Evolutionary conservation across 1,140 invertebrate genomes (phyloP), one percentile per base, ranked within the genome.

Genomic region (Musca vetustissima): DNA sequence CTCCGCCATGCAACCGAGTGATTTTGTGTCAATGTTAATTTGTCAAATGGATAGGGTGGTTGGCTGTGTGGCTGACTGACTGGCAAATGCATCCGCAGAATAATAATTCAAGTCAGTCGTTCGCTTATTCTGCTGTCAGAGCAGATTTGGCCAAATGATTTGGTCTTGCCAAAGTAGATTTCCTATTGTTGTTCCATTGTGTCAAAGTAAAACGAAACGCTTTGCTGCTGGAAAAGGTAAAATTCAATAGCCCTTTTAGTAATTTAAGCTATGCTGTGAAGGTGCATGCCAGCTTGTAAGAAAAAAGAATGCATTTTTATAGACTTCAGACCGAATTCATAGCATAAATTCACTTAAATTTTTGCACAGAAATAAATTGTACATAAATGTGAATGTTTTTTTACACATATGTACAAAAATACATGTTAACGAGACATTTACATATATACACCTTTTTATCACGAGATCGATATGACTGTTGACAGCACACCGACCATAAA

Each of bases 11-110:
- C 28, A 61, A 61, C n/a, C 22, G n/a, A 36, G 28, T 61, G 57
- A 61, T 61, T 61, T 61, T 61, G 57, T 61, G 57, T 61, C 57
- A 61, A 61, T 61, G 57, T 61, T 61, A 61, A 61, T 61, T 61
- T 61, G 28, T 61, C 57, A 61, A 61, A 21, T 21, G 57, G 57
- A 61, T 28, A 59, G 17, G 55, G n/a, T 43, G 36, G 4, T 13
- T 43, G 36, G 4, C 36, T 11, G 28, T 8, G 3, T 28, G 36
- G 36, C 36, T 43, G 36, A 11, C 36, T 43, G 36, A 11, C 36
- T 43, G 36, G 4, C 11, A 13, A 9, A 43, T 43, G 36, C 36
- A 6, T 43, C 36, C 4, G 36, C 11, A 43, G 36, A 9, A 13
- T 13, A 13, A 43, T 13, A 13, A 11, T 43, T 43, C 36, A 13